Conservation (phyloP, 2,888 invertebrate genomes). For the Rhyacophila evoluta region DNA sequence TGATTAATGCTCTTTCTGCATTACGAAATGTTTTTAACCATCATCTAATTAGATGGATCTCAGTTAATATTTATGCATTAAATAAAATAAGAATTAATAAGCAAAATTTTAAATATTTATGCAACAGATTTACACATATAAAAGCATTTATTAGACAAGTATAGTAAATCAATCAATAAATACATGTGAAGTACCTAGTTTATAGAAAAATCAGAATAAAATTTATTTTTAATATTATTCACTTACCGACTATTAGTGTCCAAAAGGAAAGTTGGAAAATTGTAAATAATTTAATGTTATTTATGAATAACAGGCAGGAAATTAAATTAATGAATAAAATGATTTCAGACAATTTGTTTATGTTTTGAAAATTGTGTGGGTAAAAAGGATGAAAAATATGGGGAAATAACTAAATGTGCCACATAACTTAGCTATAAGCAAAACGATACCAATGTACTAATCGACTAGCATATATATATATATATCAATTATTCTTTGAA, state of each 20-base stretch:
- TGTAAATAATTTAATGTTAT: conserved; percentile 38
- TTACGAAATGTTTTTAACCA: background rate
- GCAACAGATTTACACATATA: conserved; percentile 1
- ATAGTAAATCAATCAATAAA: background rate
- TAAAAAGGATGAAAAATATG: background rate
- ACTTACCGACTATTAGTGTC: conserved; percentile 52
- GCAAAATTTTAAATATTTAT: background rate
- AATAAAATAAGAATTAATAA: background rate
- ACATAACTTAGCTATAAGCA: background rate
- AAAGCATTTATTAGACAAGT: background rate
- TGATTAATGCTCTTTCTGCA: too few relatives aligned
- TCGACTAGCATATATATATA: too few relatives aligned
- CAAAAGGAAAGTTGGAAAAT: conserved; percentile 48
- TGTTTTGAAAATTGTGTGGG: background rate
- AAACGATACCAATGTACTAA: background rate
- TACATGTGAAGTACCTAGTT: background rate
- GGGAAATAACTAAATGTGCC: background rate
- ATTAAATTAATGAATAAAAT: conserved; percentile 26
- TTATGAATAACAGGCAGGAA: background rate
- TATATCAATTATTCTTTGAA: too few relatives aligned
- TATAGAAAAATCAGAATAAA: background rate
- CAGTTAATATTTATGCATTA: background rate
- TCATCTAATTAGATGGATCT: background rate
- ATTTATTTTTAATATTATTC: conserved; percentile 28
- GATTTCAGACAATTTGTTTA: background rate